Evolutionary conservation across 2,888 invertebrate species (phyloP).

Genomic region (Agonopterix subpropinquella): DNA sequence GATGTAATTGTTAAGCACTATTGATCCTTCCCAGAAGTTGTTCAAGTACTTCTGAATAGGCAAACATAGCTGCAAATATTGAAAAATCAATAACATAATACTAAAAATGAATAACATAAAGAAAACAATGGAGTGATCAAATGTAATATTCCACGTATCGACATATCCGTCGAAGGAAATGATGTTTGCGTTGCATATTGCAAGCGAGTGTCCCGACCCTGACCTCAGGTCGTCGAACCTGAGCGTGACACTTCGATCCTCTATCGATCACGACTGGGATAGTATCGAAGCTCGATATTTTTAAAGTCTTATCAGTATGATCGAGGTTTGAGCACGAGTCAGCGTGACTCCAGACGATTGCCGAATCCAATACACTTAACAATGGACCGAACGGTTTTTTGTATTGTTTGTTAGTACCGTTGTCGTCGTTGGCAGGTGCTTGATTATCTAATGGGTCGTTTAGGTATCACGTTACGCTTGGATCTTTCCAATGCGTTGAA

Average conservation of each 20-base stretch:
- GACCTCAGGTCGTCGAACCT: slow-evolving; percentile 64
- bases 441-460: background rate
- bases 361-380: slow-evolving; percentile 48
- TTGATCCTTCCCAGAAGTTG: too few species aligned
- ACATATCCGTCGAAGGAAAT: slow-evolving; percentile 50
- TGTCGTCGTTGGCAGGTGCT: slow-evolving; percentile 55
- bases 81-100: too few species aligned
- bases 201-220: slow-evolving; percentile 61
- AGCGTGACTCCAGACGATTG: slow-evolving; percentile 54
- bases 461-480: too few species aligned
- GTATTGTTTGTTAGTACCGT: slow-evolving; percentile 52
- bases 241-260: slow-evolving; percentile 73
- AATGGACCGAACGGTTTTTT: slow-evolving; percentile 54
- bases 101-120: slow-evolving; percentile 16
- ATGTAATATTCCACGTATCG: slow-evolving; percentile 61
- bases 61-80: too few species aligned
- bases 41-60: too few species aligned
- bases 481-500: too few species aligned
- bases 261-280: slow-evolving; percentile 71
- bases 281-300: slow-evolving; percentile 58
- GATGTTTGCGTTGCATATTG: slow-evolving; percentile 61
- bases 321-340: slow-evolving; percentile 22
- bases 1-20: too few species aligned
- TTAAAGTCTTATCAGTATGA: slow-evolving; percentile 60
- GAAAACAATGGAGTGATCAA: slow-evolving; percentile 56